phyloP scores from a whole-genome alignment of 2,797 vertebrate genomes.

The Steatocranus sp. region DNA sequence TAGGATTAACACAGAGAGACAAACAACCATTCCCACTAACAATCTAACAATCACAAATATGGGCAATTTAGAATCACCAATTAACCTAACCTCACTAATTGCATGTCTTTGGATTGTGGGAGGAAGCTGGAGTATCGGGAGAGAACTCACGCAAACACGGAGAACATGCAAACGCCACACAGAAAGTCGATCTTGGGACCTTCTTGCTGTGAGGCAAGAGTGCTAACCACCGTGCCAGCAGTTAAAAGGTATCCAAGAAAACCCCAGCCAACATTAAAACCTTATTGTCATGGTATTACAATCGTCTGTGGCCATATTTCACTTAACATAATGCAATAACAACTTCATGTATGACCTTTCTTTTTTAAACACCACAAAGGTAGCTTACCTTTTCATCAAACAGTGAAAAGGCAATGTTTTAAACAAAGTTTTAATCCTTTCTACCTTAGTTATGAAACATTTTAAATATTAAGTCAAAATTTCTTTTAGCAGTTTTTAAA shows the following conservation, averaged over 20 bases:
- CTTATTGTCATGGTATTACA: background rate
- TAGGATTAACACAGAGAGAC: background rate
- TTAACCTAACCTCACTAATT: background rate
- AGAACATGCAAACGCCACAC: background rate
- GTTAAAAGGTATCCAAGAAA: background rate
- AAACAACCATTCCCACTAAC: background rate
- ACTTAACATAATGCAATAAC: background rate
- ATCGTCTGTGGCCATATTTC: background rate
- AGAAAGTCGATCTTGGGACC: background rate
- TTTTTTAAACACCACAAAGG: background rate
- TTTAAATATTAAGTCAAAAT: background rate
- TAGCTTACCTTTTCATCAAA: background rate
- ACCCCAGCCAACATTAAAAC: background rate
- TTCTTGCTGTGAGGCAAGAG: background rate
- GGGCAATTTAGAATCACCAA: background rate
- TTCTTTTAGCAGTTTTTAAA: background rate
- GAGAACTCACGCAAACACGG: background rate
- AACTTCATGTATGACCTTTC: background rate
- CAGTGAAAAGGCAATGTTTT: fast-evolving
- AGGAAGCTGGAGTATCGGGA: background rate
- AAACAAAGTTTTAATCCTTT: background rate
- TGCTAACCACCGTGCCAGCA: fast-evolving
- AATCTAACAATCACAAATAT: background rate
- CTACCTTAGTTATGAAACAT: background rate
- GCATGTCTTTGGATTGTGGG: background rate